Evolutionary conservation across 2,888 invertebrate species (phyloP).

Genomic region (Noctua fimbriata): DNA sequence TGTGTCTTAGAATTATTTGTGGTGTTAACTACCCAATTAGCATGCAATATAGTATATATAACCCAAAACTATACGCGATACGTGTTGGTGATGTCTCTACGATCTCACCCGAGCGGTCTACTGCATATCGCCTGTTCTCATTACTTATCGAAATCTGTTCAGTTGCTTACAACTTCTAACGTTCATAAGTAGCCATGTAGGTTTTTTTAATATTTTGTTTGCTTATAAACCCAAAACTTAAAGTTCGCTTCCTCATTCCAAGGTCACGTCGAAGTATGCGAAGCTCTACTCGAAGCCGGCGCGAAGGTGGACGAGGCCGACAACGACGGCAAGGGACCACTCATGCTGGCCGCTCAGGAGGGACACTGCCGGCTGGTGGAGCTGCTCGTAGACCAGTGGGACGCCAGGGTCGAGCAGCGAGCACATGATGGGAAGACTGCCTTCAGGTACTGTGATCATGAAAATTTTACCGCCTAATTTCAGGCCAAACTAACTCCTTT

Average conservation of each 20-base stretch:
- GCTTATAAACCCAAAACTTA: background rate
- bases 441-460: conserved; percentile 89
- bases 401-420: conserved; percentile 95
- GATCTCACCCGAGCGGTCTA: too few species aligned
- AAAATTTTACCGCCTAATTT: too few species aligned
- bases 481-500: too few species aligned
- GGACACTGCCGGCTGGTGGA: conserved; percentile 93
- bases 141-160: background rate
- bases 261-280: conserved; percentile 96
- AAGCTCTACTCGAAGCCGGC: conserved; percentile 95
- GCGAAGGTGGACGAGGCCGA: conserved; percentile 97
- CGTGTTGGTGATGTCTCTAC: too few species aligned
- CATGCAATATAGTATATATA: too few species aligned
- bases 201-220: background rate
- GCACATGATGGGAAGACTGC: conserved; percentile 98
- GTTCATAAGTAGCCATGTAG: background rate
- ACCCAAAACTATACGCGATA: too few species aligned
- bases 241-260: background rate
- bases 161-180: background rate
- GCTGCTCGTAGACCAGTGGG: conserved; percentile 93
- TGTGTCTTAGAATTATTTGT: too few species aligned
- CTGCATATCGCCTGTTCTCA: background rate
- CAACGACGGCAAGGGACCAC: conserved; percentile 96
- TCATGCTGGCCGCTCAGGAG: conserved; percentile 97
- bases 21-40: too few species aligned